These are phyloP conservation scores for Ramphastos sulfuratus DNA, from an alignment of 2,113 vertebrate genomes.

Conservation along the genomic window DNA sequence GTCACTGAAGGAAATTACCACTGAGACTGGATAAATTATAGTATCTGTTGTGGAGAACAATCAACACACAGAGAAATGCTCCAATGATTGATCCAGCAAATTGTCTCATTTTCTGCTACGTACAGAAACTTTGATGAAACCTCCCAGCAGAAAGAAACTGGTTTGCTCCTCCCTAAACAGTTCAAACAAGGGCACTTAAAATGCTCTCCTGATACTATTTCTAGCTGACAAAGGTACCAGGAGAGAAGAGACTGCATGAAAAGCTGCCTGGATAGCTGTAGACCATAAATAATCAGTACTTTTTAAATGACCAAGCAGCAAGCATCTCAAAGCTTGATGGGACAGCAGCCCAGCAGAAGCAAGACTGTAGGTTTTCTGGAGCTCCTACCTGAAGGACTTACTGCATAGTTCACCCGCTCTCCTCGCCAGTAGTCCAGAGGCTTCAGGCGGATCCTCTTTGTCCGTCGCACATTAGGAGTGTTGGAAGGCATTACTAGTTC, in stretches of 20 bases:
- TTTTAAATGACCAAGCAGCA: neutral
- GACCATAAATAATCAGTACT: neutral
- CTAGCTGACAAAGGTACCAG: neutral
- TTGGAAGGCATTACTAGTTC: constrained; percentile 72
- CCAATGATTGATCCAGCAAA: neutral
- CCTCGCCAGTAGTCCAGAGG: constrained; percentile 81
- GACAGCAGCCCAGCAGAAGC: neutral
- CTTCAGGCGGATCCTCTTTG: constrained; percentile 70
- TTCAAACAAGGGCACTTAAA: neutral
- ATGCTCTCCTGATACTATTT: neutral
- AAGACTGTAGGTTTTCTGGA: neutral
- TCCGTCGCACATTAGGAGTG: constrained; percentile 75
- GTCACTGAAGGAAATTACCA: neutral
- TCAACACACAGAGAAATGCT: neutral
- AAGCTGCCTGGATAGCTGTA: neutral
- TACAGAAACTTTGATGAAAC: neutral
- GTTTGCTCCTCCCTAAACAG: neutral
- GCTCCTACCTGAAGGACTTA: constrained; percentile 64
- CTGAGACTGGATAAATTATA: neutral
- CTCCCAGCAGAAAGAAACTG: neutral
- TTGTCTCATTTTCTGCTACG: neutral
- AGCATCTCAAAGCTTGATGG: neutral
- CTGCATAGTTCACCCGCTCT: constrained; percentile 65
- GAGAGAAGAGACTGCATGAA: neutral
- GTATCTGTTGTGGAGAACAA: neutral